Percentiles rank a stretch among this genome's conserved stretches.
Evolutionary conservation across 1,140 invertebrate genomes (phyloP).

Genomic region (Pissodes strobi): DNA sequence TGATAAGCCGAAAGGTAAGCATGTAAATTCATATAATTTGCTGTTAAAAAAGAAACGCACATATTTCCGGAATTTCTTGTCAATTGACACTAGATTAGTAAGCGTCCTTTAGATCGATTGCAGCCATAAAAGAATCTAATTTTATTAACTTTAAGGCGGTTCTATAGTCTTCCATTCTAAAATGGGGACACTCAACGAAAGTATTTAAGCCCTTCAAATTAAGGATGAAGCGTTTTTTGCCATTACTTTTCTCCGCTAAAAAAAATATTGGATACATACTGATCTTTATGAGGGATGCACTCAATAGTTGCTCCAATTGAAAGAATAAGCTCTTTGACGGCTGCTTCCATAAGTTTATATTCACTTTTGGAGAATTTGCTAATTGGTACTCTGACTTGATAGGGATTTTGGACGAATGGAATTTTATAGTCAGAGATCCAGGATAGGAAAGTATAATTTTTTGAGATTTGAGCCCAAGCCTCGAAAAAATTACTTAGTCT

Average conservation of each 20-base stretch:
- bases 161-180: constrained; percentile 47
- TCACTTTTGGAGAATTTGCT: no score
- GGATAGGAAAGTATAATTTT: not conserved
- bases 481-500: not conserved
- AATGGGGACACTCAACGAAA: no score
- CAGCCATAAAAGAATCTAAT: constrained; percentile 34
- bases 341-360: no score
- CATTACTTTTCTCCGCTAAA: no score
- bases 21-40: constrained; percentile 40
- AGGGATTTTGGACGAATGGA: not conserved
- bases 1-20: constrained; percentile 37
- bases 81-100: constrained; percentile 34
- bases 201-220: constrained; percentile 49
- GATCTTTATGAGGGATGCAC: no score
- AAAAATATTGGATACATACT: no score
- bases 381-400: no score
- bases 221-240: constrained; percentile 41
- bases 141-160: constrained; percentile 38
- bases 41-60: constrained; percentile 46
- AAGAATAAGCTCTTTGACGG: no score
- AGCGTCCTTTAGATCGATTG: constrained; percentile 41
- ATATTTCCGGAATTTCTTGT: constrained; percentile 38
- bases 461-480: not conserved
- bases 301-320: no score
- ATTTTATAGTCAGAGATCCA: not conserved